Evolutionary conservation across 2,113 vertebrate genomes (phyloP).

Genomic region (Girardinichthys multiradiatus): DNA sequence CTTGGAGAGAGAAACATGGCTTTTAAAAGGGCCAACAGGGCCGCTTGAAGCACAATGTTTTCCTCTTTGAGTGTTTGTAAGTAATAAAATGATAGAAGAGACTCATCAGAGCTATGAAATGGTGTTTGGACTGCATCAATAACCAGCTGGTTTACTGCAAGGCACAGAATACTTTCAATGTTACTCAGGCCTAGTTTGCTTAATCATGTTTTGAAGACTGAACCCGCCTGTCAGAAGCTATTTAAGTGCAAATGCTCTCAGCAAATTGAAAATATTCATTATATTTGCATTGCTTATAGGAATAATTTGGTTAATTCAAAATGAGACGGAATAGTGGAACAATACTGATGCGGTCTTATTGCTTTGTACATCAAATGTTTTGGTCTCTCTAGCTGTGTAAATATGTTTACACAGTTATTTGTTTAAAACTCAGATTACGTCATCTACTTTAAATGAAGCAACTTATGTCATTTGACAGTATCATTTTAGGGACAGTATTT

Average conservation of each 20-base stretch:
- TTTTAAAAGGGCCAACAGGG: conserved; percentile 18
- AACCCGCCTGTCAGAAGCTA: conserved; percentile 6
- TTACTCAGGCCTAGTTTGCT: conserved; percentile 4
- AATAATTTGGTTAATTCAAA: background rate
- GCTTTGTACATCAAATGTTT: no score
- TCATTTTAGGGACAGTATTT: background rate
- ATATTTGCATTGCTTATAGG: no score
- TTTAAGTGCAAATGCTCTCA: background rate
- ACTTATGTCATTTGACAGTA: background rate
- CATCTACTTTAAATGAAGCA: background rate
- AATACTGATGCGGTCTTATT: background rate
- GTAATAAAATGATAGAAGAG: conserved; percentile 8
- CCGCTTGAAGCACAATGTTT: conserved; percentile 26
- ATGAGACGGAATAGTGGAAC: background rate
- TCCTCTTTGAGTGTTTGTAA: conserved; percentile 20
- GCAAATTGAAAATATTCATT: background rate
- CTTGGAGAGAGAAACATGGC: background rate
- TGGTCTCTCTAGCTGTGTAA: background rate
- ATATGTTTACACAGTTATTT: no score
- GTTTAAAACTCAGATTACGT: background rate
- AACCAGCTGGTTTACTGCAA: conserved; percentile 1
- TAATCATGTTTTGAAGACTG: background rate
- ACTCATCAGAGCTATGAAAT: conserved; percentile 27
- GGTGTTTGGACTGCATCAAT: conserved; percentile 17
- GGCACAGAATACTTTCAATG: background rate